These are phyloP conservation scores for Phainopepla nitens DNA, from an alignment of 2,113 vertebrate species.

Conservation along the genomic window DNA sequence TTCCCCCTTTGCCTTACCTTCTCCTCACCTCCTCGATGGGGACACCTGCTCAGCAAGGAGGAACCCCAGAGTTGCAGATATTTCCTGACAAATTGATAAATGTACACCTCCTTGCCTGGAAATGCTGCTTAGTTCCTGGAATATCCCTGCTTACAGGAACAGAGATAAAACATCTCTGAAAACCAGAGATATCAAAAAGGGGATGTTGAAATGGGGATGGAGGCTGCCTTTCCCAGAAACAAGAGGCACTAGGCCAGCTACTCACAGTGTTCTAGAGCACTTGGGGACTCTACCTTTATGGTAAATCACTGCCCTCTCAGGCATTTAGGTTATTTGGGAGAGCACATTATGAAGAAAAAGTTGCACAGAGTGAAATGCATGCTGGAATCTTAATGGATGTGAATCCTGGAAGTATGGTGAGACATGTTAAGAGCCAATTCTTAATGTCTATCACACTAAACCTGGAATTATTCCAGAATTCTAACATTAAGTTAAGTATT, in stretches of 20 bases:
- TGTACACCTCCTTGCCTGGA: not conserved
- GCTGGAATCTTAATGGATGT: not conserved
- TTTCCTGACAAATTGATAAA: not conserved
- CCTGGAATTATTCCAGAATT: not conserved
- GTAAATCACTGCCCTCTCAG: not conserved
- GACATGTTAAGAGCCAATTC: rapidly evolving
- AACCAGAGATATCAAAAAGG: not conserved
- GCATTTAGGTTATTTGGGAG: not conserved
- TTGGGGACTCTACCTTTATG: not conserved
- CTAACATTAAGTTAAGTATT: not conserved
- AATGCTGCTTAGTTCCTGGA: rapidly evolving
- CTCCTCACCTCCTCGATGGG: not conserved
- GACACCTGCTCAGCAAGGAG: not conserved
- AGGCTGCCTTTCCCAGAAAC: not conserved
- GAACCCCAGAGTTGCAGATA: not conserved
- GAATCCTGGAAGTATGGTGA: not conserved
- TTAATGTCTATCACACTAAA: not conserved
- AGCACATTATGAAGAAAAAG: not conserved
- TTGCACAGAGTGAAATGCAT: not conserved
- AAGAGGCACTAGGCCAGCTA: not conserved
- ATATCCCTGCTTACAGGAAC: not conserved
- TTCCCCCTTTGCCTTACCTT: not conserved
- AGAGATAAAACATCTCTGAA: not conserved
- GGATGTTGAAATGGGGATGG: not conserved
- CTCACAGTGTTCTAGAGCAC: rapidly evolving